phyloP scores from a whole-genome alignment of 2,113 vertebrate genomes.

The Circaetus cinerascens region DNA sequence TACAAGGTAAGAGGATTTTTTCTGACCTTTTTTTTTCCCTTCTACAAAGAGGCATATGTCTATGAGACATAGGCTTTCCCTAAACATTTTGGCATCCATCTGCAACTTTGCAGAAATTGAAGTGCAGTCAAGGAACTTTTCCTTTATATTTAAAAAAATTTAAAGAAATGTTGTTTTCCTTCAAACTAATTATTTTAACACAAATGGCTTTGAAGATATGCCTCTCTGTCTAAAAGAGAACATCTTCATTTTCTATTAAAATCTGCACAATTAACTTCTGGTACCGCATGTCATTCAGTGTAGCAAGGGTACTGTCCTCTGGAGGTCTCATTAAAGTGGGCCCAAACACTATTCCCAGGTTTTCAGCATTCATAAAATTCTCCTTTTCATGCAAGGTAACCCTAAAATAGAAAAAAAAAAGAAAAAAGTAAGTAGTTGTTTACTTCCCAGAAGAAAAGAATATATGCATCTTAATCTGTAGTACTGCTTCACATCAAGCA shows the following conservation, averaged over 20 bases:
- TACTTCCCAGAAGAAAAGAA: neutral
- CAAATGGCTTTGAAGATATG: constrained; percentile 39
- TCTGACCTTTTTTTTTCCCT: constrained; percentile 62
- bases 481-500: neutral
- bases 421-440: neutral
- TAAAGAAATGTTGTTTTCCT: constrained; percentile 54
- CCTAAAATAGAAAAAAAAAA: constrained; percentile 64
- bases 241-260: constrained; percentile 96
- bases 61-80: constrained; percentile 76
- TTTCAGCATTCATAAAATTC: constrained; percentile 96
- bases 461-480: neutral
- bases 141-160: constrained; percentile 18
- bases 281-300: constrained; percentile 95
- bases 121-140: constrained; percentile 62
- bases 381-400: constrained; percentile 95
- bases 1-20: constrained; percentile 53
- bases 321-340: constrained; percentile 96
- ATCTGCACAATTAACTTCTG: constrained; percentile 96
- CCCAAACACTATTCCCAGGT: constrained; percentile 95
- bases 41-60: constrained; percentile 71
- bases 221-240: constrained; percentile 84
- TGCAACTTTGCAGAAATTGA: constrained; percentile 71
- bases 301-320: constrained; percentile 90
- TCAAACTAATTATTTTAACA: constrained; percentile 43
- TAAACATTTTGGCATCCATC: constrained; percentile 70